These are phyloP conservation scores for Strigamia transsilvanica DNA, from an alignment of 2,888 invertebrate genomes.

Conservation along the genomic window DNA sequence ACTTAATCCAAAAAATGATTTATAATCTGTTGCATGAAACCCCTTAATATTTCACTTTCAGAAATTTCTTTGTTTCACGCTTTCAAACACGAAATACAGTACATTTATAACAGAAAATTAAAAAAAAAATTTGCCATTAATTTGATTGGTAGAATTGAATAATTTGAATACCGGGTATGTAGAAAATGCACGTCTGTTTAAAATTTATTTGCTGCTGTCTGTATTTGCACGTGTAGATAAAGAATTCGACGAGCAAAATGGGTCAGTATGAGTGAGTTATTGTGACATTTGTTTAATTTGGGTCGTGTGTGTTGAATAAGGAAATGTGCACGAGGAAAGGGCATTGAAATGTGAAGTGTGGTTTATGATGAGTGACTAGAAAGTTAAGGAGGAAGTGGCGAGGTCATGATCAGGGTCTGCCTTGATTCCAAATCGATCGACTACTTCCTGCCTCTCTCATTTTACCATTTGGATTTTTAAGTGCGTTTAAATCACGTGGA, in stretches of 20 bases:
- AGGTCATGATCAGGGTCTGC: conserved; percentile 47
- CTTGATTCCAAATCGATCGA: conserved; percentile 32
- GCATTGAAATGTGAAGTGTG: conserved; percentile 36
- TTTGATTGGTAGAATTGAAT: too few relatives aligned
- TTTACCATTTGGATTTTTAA: conserved; percentile 37
- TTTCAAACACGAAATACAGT: too few relatives aligned
- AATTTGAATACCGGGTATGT: too few relatives aligned
- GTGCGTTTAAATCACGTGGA: conserved; percentile 11
- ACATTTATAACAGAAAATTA: too few relatives aligned
- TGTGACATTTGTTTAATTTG: conserved; percentile 26
- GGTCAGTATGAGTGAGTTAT: neutral
- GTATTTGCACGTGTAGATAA: too few relatives aligned
- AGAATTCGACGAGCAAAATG: neutral
- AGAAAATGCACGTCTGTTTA: too few relatives aligned
- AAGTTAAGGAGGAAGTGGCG: conserved; percentile 31
- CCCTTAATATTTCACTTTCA: too few relatives aligned
- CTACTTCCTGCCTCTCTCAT: conserved; percentile 27
- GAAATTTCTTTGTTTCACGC: too few relatives aligned
- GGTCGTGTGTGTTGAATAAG: conserved; percentile 20
- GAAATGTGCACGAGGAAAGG: conserved; percentile 10
- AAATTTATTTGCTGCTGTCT: too few relatives aligned
- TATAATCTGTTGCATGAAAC: too few relatives aligned
- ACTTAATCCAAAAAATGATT: too few relatives aligned
- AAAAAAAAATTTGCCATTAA: too few relatives aligned
- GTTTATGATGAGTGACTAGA: conserved; percentile 10